Evolutionary conservation across 2,797 vertebrate species (phyloP).

Genomic region (Sebastes jordani): DNA sequence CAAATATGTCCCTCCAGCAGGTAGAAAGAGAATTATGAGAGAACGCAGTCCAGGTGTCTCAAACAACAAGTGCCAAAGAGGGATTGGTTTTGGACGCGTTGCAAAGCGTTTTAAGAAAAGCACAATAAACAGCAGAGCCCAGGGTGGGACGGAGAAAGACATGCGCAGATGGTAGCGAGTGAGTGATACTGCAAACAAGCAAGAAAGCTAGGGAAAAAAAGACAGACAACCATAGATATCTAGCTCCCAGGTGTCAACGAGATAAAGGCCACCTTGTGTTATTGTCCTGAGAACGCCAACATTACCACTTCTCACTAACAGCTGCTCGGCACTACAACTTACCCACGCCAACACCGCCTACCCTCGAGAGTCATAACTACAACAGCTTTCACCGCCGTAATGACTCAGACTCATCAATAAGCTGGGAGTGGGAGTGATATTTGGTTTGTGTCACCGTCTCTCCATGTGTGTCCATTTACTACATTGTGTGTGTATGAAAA

Average conservation of each 20-base stretch:
- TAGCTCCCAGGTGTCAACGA: conserved; percentile 68
- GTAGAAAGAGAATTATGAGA: conserved; percentile 59
- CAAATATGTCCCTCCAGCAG: conserved; percentile 63
- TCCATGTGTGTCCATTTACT: conserved; percentile 46
- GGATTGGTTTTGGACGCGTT: conserved; percentile 61
- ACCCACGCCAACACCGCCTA: conserved; percentile 57
- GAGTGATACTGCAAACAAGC: conserved; percentile 13
- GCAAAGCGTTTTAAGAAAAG: conserved; percentile 59
- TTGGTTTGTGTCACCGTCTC: conserved; percentile 61
- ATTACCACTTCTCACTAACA: conserved; percentile 73
- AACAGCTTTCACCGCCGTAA: conserved; percentile 46
- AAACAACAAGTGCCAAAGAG: conserved; percentile 60
- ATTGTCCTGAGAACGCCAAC: conserved; percentile 60
- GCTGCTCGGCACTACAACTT: conserved; percentile 65
- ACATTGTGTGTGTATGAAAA: conserved; percentile 35
- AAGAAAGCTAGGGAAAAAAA: not conserved
- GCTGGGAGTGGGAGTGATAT: conserved; percentile 69
- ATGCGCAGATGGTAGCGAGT: conserved; percentile 25
- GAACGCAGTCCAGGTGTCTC: conserved; percentile 64
- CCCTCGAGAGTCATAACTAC: conserved; percentile 42
- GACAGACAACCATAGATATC: conserved; percentile 18
- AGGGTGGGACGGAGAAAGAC: conserved; percentile 35
- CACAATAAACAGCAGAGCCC: conserved; percentile 57
- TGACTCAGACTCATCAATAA: conserved; percentile 65
- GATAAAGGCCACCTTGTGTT: conserved; percentile 76